phyloP scores from a whole-genome alignment of 2,888 invertebrate species.

The Netelia melanura region DNA sequence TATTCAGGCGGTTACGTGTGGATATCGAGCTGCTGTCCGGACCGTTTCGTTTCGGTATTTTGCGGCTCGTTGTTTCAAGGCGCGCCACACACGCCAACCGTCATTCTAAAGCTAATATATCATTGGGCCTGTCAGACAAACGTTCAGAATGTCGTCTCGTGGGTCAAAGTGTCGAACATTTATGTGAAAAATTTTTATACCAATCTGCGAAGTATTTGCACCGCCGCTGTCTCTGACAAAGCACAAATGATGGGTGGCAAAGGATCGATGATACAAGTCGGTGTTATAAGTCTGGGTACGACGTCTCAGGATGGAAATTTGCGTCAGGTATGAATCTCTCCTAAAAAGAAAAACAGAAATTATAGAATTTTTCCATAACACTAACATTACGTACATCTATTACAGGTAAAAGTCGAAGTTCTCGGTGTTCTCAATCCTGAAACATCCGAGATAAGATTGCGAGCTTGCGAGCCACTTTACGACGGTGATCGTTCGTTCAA shows the following conservation, averaged over 20 bases:
- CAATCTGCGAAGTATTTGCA: conserved; percentile 91
- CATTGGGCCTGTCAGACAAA: conserved; percentile 97
- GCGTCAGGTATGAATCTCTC: conserved; percentile 79
- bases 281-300: conserved; percentile 95
- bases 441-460: conserved; percentile 89
- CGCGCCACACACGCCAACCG: conserved; percentile 93
- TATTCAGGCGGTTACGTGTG: conserved; percentile 96
- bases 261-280: conserved; percentile 86
- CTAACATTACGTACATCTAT: neutral
- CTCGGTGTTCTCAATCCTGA: conserved; percentile 92
- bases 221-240: conserved; percentile 92
- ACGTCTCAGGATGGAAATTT: conserved; percentile 90
- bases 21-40: conserved; percentile 95
- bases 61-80: conserved; percentile 95
- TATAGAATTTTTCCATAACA: neutral
- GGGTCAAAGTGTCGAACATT: conserved; percentile 93
- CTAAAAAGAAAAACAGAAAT: neutral
- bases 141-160: conserved; percentile 94
- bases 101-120: conserved; percentile 93
- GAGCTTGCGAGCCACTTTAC: conserved; percentile 93
- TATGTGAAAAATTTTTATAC: conserved; percentile 90
- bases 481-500: conserved; percentile 93
- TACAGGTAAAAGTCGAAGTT: conserved; percentile 93
- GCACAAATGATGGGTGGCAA: conserved; percentile 90
- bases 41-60: conserved; percentile 94